phyloP scores from a whole-genome alignment of 2,797 vertebrate species.

The Sebastiscus albofasciatus region DNA sequence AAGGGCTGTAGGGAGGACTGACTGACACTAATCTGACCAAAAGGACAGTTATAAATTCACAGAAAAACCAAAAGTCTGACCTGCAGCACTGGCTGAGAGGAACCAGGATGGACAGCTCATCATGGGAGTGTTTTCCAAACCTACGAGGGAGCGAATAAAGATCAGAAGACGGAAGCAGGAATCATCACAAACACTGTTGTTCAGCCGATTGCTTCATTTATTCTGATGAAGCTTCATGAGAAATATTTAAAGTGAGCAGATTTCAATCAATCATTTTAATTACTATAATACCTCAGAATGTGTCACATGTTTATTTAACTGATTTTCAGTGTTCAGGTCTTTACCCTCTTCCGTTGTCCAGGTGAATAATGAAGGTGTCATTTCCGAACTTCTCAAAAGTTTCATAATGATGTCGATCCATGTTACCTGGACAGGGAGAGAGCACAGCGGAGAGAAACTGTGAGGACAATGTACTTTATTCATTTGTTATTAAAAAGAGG shows the following conservation, averaged over 20 bases:
- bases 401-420: constrained; percentile 99
- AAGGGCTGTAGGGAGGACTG: background rate
- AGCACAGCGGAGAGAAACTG: background rate
- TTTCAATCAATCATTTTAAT: background rate
- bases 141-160: constrained; percentile 63
- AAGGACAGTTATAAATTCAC: background rate
- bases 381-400: constrained; percentile 99
- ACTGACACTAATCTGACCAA: no score
- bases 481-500: background rate
- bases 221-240: background rate
- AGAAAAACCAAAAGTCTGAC: constrained; percentile 72
- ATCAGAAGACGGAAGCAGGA: background rate
- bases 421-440: constrained; percentile 86
- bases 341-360: constrained; percentile 98
- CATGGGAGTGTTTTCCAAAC: constrained; percentile 96
- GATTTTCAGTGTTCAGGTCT: constrained; percentile 1
- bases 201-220: background rate
- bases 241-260: background rate
- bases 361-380: constrained; percentile 96
- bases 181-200: background rate
- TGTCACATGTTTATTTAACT: background rate
- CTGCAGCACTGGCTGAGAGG: constrained; percentile 98
- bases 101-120: constrained; percentile 96
- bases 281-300: background rate
- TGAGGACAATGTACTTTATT: background rate